phyloP scores from a whole-genome alignment of 2,113 vertebrate genomes.

The Corythornis cristatus region DNA sequence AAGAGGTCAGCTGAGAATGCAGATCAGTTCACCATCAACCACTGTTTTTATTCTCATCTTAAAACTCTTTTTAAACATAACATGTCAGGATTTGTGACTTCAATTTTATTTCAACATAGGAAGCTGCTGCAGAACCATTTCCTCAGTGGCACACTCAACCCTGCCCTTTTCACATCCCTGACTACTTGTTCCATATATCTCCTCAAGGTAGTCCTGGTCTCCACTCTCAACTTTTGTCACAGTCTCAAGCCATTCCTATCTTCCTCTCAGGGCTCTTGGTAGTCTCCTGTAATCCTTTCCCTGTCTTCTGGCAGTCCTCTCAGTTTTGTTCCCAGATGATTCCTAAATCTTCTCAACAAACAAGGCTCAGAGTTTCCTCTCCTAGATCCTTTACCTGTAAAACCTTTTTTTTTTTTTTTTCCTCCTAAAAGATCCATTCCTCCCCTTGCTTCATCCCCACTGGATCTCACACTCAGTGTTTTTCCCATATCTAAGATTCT shows the following conservation, averaged over 20 bases:
- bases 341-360: not conserved
- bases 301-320: not conserved
- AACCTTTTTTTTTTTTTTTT: not conserved
- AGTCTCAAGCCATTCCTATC: not conserved
- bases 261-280: not conserved
- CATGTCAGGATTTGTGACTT: not conserved
- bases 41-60: not conserved
- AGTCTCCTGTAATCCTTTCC: too few species aligned
- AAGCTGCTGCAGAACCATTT: not conserved
- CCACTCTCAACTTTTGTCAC: not conserved
- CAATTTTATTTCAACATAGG: not conserved
- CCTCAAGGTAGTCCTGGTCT: not conserved
- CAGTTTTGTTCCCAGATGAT: not conserved
- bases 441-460: not conserved
- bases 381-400: not conserved
- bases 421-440: not conserved
- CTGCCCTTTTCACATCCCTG: not conserved
- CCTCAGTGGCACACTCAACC: not conserved
- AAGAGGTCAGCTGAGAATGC: not conserved
- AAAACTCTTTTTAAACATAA: not conserved
- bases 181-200: not conserved
- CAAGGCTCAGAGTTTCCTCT: not conserved
- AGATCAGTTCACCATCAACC: not conserved
- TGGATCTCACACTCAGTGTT: not conserved
- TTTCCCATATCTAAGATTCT: not conserved